These are phyloP conservation scores for Melanotus villosus DNA, from an alignment of 2,888 invertebrate genomes.

Conservation along the genomic window DNA sequence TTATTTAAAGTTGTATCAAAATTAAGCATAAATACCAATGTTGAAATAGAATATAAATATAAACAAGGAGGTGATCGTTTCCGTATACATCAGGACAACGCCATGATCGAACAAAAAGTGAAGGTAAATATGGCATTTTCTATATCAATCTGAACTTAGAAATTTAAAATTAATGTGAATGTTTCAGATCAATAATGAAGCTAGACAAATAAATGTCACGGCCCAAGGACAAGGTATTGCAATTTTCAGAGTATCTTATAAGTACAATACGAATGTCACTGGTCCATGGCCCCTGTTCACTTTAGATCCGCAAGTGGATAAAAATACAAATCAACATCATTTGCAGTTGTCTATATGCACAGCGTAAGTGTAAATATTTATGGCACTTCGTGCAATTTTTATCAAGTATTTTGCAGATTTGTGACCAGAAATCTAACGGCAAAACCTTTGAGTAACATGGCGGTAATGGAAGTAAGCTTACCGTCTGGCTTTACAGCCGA, in stretches of 20 bases:
- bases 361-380: slow-evolving; percentile 70
- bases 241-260: slow-evolving; percentile 83
- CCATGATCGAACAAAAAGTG: slow-evolving; percentile 86
- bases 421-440: slow-evolving; percentile 73
- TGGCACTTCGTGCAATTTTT: too few species aligned
- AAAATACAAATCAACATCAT: slow-evolving; percentile 82
- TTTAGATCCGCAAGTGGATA: slow-evolving; percentile 88
- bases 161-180: neutral
- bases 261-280: slow-evolving; percentile 88
- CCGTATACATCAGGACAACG: slow-evolving; percentile 82
- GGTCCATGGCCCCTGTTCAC: slow-evolving; percentile 90
- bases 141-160: neutral
- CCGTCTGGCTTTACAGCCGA: slow-evolving; percentile 94
- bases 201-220: slow-evolving; percentile 78
- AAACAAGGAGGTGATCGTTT: slow-evolving; percentile 72
- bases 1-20: slow-evolving; percentile 77
- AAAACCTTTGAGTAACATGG: slow-evolving; percentile 87
- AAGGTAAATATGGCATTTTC: slow-evolving; percentile 70
- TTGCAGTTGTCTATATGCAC: slow-evolving; percentile 87
- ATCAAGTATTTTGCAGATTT: slow-evolving; percentile 70
- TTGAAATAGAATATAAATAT: slow-evolving; percentile 64
- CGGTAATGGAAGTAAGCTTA: slow-evolving; percentile 89
- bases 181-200: slow-evolving; percentile 70
- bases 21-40: slow-evolving; percentile 70
- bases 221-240: slow-evolving; percentile 88